These are phyloP conservation scores for Orientallactaga sibirica DNA, from an alignment of 2,797 vertebrate genomes.

Conservation along the genomic window DNA sequence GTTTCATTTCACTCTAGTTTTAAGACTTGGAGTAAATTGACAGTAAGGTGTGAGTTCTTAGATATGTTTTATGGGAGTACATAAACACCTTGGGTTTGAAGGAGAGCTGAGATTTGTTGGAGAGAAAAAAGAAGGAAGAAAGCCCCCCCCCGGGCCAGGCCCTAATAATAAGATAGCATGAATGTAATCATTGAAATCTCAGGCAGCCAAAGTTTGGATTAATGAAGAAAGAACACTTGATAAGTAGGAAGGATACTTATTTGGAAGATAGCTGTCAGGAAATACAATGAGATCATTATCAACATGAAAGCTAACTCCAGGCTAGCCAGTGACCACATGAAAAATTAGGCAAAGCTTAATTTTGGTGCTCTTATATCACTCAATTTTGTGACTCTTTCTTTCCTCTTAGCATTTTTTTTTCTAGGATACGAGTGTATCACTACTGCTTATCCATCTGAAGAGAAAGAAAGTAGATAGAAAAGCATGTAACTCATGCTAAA, in stretches of 20 bases:
- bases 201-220: conserved; percentile 46
- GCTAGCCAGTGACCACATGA: not conserved
- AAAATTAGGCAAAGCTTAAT: conserved; percentile 42
- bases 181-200: conserved; percentile 58
- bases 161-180: conserved; percentile 58
- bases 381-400: conserved; percentile 32
- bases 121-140: conserved; percentile 63
- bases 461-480: conserved; percentile 56
- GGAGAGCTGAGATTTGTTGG: conserved; percentile 42
- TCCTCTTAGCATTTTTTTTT: conserved; percentile 29
- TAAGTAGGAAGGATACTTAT: conserved; percentile 56
- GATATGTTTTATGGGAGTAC: conserved; percentile 23
- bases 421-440: not conserved
- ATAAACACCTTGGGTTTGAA: conserved; percentile 62
- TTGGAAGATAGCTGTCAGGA: conserved; percentile 55
- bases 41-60: conserved; percentile 33
- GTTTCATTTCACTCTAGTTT: conserved; percentile 45
- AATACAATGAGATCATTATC: conserved; percentile 43
- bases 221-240: conserved; percentile 60
- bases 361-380: conserved; percentile 30
- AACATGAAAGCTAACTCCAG: conserved; percentile 14
- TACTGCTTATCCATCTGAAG: conserved; percentile 47
- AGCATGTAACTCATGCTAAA: conserved; percentile 49
- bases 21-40: conserved; percentile 33
- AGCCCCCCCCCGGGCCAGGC: not conserved